Percentiles rank a stretch among this genome's conserved stretches.
phyloP scores from a whole-genome alignment of 2,113 vertebrate species.

The Callithrix jacchus region DNA sequence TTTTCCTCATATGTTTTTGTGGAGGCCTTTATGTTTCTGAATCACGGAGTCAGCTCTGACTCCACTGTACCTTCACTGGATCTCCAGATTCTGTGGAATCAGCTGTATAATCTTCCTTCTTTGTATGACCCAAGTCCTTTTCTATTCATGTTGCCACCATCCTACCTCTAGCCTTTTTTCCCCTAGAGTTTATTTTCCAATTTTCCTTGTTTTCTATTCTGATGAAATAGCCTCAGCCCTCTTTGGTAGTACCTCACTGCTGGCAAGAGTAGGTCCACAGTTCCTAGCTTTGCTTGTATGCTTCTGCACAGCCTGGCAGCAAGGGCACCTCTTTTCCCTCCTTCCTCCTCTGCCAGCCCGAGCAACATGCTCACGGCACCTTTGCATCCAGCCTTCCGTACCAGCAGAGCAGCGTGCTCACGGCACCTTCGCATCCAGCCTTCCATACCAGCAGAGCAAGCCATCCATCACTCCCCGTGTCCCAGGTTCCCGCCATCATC shows the following conservation, averaged over 20 bases:
- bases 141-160: background rate
- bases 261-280: background rate
- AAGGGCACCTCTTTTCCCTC: rapidly evolving
- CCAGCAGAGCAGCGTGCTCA: rapidly evolving
- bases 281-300: background rate
- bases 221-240: background rate
- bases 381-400: background rate
- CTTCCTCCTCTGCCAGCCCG: background rate
- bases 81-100: background rate
- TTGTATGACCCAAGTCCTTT: background rate
- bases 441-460: background rate
- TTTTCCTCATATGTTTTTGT: background rate
- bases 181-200: background rate
- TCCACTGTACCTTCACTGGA: background rate
- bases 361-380: background rate
- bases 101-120: background rate
- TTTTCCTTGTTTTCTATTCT: background rate
- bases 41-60: background rate
- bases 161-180: background rate
- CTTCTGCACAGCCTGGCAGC: background rate
- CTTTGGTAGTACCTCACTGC: too few relatives aligned
- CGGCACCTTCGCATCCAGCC: background rate
- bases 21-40: background rate
- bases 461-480: background rate
- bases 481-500: background rate